Base-by-base conservation (phyloP, 2,888 invertebrate species). In the Cyrtodaria siliqua region DNA sequence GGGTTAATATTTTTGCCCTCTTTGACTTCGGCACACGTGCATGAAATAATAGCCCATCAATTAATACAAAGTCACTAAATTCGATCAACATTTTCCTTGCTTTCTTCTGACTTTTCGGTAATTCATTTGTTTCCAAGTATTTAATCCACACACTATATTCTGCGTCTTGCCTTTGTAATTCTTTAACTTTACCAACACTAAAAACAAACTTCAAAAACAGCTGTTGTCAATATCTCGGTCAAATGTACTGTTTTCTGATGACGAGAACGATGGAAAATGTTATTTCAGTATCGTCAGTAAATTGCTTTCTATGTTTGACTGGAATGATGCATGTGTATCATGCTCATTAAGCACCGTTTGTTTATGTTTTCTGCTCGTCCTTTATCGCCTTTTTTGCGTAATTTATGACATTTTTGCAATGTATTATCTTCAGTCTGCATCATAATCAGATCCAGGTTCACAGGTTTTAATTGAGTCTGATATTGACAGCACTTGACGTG, bases 41-140 rank as follows among this genome's bases (percentile, higher is more conserved):
- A 52, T 75, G 71, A 71, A 71, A 81, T 23, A 81, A 23, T 20
- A 78, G 26, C 1, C 50, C 57, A 29, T 78, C 63, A 42, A 74
- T 40, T 2, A 74, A 12, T 6, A 53, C 49, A 52, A 67, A 81
- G 50, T 81, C 78, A 12, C 47, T 33, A 8, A 38, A 49, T 56
- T 64, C 24, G 8, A 81, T 23, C 20, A 81, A 24, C 6, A 3
- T 70, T 40, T 1, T 76, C 60, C 49, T n/a, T 23, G n/a, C n/a
- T n/a, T n/a, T n/a, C 40, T 69, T 73, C 40, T 77, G 76, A 2
- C 68, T 67, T 16, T 61, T 40, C 9, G 74, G 77, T 16, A 68
- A 61, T 16, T 4, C 38, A 4, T 55, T 23, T 20, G 52, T 33
- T 33, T 59, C 38, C 38, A 71, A 44, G 40, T 70, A 61, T 14